These are phyloP conservation scores for Puffinus mauretanicus DNA, from an alignment of 2,113 vertebrate species.

Conservation along the genomic window DNA sequence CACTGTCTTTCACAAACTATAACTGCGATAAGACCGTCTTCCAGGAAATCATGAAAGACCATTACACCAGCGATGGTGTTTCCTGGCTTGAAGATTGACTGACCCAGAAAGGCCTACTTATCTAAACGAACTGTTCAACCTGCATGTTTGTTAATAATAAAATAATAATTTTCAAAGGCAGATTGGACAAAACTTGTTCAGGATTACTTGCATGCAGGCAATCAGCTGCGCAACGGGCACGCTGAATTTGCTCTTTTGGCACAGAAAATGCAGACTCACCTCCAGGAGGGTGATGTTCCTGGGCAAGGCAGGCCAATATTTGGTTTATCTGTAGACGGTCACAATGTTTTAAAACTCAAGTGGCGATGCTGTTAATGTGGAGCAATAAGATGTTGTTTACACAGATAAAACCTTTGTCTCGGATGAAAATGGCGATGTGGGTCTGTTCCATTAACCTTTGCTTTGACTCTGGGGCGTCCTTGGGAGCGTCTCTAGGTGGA, in stretches of 20 bases:
- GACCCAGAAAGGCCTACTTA: background rate
- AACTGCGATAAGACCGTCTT: constrained; percentile 58
- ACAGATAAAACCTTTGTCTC: constrained; percentile 34
- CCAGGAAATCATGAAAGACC: constrained; percentile 61
- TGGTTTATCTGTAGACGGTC: background rate
- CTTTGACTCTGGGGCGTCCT: constrained; percentile 45
- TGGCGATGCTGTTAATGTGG: background rate
- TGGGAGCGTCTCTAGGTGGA: constrained; percentile 27
- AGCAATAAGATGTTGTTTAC: constrained; percentile 10
- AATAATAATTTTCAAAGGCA: background rate
- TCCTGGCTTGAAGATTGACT: background rate
- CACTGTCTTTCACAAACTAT: constrained; percentile 67
- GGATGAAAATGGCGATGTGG: background rate
- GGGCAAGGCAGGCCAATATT: background rate
- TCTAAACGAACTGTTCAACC: background rate
- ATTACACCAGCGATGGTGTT: constrained; percentile 34
- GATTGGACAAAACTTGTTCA: background rate
- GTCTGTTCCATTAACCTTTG: constrained; percentile 54
- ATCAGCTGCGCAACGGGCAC: background rate
- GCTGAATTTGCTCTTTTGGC: background rate
- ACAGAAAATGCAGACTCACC: background rate
- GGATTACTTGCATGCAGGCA: background rate
- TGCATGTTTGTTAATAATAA: background rate
- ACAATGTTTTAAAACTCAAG: background rate
- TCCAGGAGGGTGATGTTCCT: constrained; percentile 21